phyloP scores from a whole-genome alignment of 2,113 vertebrate genomes.

The Grammomys dolichurus region DNA sequence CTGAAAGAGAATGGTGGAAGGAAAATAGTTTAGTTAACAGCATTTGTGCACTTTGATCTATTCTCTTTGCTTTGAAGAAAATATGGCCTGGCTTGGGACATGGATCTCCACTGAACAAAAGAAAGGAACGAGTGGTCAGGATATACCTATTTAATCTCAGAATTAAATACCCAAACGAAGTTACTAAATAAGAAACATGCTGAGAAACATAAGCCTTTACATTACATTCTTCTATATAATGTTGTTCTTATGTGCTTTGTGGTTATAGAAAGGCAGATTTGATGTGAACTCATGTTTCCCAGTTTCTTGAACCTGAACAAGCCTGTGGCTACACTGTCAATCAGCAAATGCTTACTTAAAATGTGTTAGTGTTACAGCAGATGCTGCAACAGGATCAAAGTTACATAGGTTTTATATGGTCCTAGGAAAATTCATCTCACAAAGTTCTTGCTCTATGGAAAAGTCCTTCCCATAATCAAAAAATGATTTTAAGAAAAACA shows the following conservation, averaged over 20 bases:
- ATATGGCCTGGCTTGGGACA: neutral
- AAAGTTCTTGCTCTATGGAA: neutral
- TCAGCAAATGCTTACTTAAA: slow-evolving; percentile 16
- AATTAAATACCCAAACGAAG: neutral
- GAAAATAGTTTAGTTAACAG: neutral
- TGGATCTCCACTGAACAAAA: neutral
- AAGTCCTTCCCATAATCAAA: slow-evolving; percentile 26
- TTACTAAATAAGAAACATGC: slow-evolving; percentile 42
- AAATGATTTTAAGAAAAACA: slow-evolving; percentile 39
- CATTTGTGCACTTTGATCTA: neutral
- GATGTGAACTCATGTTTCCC: slow-evolving; percentile 42
- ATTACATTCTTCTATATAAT: slow-evolving; percentile 30
- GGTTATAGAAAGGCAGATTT: slow-evolving; percentile 42
- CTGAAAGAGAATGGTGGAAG: neutral
- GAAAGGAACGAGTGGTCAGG: neutral
- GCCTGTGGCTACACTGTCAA: neutral
- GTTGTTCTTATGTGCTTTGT: slow-evolving; percentile 27
- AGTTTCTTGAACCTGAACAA: neutral
- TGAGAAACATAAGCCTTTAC: neutral
- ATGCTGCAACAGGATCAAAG: neutral
- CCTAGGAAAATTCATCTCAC: slow-evolving; percentile 16
- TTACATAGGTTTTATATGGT: neutral
- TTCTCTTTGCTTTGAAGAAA: slow-evolving; percentile 43
- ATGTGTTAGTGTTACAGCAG: neutral
- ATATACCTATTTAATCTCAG: slow-evolving; percentile 34